phyloP scores from a whole-genome alignment of 2,888 invertebrate species.

The Liodrosophila aerea region DNA sequence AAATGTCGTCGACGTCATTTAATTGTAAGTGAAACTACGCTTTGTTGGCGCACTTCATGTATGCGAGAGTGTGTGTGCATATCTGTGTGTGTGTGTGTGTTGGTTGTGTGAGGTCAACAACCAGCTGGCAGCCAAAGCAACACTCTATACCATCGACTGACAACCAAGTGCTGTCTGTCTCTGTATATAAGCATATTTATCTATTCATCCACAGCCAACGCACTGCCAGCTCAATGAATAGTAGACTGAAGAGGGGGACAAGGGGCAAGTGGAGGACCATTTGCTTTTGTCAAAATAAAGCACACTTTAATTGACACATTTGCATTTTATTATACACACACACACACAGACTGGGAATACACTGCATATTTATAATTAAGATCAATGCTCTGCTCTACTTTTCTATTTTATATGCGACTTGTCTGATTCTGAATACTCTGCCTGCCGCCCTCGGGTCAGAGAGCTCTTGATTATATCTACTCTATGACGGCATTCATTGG shows the following conservation, averaged over 20 bases:
- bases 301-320: slow-evolving; percentile 79
- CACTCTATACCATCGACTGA: slow-evolving; percentile 60
- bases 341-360: slow-evolving; percentile 52
- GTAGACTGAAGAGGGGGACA: neutral
- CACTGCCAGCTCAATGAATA: slow-evolving; percentile 14
- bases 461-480: too few relatives aligned
- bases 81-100: slow-evolving; percentile 23
- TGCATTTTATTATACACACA: slow-evolving; percentile 68
- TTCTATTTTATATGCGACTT: slow-evolving; percentile 9
- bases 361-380: slow-evolving; percentile 74
- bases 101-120: slow-evolving; percentile 68
- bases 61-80: slow-evolving; percentile 8
- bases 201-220: slow-evolving; percentile 36
- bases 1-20: slow-evolving; percentile 74
- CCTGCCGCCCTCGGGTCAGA: slow-evolving; percentile 7
- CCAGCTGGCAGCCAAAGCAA: slow-evolving; percentile 57
- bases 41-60: slow-evolving; percentile 57
- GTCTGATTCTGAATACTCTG: neutral
- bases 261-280: slow-evolving; percentile 23
- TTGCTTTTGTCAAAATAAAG: slow-evolving; percentile 76
- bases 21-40: slow-evolving; percentile 77
- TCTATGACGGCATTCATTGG: too few relatives aligned
- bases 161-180: slow-evolving; percentile 63
- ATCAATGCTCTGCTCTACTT: slow-evolving; percentile 44
- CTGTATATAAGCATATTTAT: slow-evolving; percentile 42